Evolutionary conservation across 2,888 invertebrate genomes (phyloP).

Genomic region (Scrobipalpa atriplicella): DNA sequence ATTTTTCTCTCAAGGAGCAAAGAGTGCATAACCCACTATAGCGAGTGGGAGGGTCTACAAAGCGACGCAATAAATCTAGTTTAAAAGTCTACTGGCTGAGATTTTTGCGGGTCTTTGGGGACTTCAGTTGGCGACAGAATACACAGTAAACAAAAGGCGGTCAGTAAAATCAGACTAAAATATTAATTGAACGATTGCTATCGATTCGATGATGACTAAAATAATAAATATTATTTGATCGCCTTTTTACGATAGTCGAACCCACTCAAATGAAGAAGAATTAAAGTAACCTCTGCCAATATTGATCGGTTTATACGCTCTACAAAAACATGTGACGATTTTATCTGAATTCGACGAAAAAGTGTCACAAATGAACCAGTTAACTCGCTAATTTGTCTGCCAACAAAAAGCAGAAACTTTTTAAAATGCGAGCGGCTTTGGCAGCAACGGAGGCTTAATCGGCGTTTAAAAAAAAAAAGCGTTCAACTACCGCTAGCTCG

Average conservation of each 20-base stretch:
- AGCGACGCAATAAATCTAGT: conserved; percentile 2
- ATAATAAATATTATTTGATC: too few relatives aligned
- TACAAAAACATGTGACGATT: not conserved
- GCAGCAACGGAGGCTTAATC: conserved; percentile 32
- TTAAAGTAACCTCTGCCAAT: too few relatives aligned
- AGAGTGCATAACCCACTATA: conserved; percentile 1
- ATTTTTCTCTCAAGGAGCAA: not conserved
- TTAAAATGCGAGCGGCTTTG: conserved; percentile 17
- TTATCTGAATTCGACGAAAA: not conserved
- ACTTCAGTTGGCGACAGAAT: conserved; percentile 1
- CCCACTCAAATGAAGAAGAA: too few relatives aligned
- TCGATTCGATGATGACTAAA: too few relatives aligned
- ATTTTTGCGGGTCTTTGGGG: not conserved
- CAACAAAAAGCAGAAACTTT: conserved; percentile 13
- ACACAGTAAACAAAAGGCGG: too few relatives aligned
- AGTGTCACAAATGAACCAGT: conserved; percentile 7
- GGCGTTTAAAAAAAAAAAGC: conserved; percentile 30
- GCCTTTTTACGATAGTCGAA: too few relatives aligned
- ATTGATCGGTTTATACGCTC: not conserved
- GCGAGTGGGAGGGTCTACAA: not conserved
- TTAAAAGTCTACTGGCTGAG: conserved; percentile 4
- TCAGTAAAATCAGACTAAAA: too few relatives aligned
- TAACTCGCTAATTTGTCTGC: conserved; percentile 10
- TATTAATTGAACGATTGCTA: too few relatives aligned
- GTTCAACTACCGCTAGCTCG: not conserved